phyloP scores from a whole-genome alignment of 2,888 invertebrate species.

The Ditula angustiorana region DNA sequence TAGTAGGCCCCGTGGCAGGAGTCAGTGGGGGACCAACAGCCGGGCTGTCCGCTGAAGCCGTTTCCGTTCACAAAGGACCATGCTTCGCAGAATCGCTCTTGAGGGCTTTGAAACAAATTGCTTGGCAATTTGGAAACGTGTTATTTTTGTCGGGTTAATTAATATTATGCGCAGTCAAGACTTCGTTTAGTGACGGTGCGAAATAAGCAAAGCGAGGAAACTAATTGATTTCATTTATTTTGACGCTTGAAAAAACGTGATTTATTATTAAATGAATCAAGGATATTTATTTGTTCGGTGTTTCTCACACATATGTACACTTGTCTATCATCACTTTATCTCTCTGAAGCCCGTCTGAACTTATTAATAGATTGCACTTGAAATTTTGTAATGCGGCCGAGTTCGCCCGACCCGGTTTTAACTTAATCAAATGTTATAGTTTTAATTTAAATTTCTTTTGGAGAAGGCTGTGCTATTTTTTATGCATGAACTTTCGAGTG shows the following conservation, averaged over 20 bases:
- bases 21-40: not conserved
- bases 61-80: not conserved
- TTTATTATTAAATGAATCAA: not conserved
- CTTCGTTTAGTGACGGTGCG: not conserved
- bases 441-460: no score
- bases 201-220: not conserved
- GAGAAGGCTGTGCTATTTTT: no score
- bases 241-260: not conserved
- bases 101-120: conserved; percentile 16
- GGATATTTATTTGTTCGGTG: not conserved
- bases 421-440: no score
- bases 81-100: not conserved
- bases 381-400: not conserved
- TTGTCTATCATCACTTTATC: not conserved
- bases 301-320: not conserved
- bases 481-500: no score
- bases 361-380: not conserved
- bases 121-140: conserved; percentile 8
- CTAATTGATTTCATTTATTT: not conserved
- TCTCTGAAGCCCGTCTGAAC: not conserved
- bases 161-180: not conserved
- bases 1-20: no score
- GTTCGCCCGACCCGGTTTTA: not conserved
- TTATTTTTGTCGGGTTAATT: conserved; percentile 7
- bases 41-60: conserved; percentile 14